phyloP scores from a whole-genome alignment of 2,888 invertebrate species.

The Troglohyphantes excavatus region DNA sequence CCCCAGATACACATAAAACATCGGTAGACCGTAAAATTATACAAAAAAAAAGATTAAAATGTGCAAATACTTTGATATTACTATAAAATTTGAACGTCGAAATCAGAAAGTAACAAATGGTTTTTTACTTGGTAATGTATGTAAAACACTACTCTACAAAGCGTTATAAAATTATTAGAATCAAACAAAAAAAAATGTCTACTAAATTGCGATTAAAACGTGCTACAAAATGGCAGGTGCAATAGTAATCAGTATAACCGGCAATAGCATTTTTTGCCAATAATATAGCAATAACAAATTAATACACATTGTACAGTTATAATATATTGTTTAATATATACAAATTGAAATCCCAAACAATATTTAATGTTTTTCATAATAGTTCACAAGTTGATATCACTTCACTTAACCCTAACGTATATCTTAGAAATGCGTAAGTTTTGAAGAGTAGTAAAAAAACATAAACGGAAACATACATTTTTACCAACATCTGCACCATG shows the following conservation, averaged over 20 bases:
- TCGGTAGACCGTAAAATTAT: neutral
- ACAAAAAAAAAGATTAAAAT: neutral
- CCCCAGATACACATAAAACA: too few species aligned
- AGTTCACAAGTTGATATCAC: neutral
- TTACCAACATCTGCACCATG: conserved; percentile 63
- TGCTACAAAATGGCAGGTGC: conserved; percentile 41
- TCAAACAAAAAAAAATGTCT: neutral
- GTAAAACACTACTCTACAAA: too few species aligned
- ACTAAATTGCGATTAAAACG: conserved; percentile 4
- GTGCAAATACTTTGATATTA: too few species aligned
- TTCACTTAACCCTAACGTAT: conserved; percentile 36
- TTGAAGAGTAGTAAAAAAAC: too few species aligned
- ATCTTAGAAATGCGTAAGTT: too few species aligned
- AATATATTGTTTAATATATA: neutral
- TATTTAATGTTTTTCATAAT: neutral
- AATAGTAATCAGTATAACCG: conserved; percentile 7
- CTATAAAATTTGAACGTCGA: too few species aligned
- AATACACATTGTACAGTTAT: neutral
- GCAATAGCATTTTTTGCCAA: conserved; percentile 3
- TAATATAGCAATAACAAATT: neutral
- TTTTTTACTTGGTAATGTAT: too few species aligned
- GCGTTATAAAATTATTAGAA: neutral
- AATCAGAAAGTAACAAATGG: too few species aligned
- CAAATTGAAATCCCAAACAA: neutral
- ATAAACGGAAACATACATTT: conserved; percentile 31